Evolutionary conservation across 1,140 invertebrate genomes (phyloP).

Genomic region (Listronotus bonariensis): DNA sequence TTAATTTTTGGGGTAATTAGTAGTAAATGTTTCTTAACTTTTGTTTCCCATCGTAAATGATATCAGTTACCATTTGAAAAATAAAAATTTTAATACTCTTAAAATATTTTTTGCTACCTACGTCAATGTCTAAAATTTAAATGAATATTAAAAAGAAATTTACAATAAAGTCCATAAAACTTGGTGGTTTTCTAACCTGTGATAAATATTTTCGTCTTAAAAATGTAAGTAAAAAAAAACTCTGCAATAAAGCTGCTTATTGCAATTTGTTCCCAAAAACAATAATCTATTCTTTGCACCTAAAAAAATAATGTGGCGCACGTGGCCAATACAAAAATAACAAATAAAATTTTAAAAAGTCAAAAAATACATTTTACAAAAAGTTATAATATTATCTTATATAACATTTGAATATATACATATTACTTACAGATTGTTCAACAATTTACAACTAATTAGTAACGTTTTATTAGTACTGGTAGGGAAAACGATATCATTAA

Average conservation of each 20-base stretch:
- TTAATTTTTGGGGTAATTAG: too few relatives aligned
- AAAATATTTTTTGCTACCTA: too few relatives aligned
- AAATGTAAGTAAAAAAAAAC: background rate
- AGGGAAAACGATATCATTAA: background rate
- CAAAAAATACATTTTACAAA: conserved; percentile 27
- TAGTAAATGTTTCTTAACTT: too few relatives aligned
- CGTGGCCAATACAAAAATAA: conserved; percentile 24
- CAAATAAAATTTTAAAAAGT: conserved; percentile 43
- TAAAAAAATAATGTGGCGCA: conserved; percentile 13
- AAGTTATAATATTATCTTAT: conserved; percentile 38
- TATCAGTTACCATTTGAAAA: too few relatives aligned
- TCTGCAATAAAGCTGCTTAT: conserved; percentile 14
- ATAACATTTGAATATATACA: conserved; percentile 51
- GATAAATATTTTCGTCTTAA: conserved; percentile 1
- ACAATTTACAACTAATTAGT: conserved; percentile 43
- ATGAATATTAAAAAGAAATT: too few relatives aligned
- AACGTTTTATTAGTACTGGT: conserved; percentile 3
- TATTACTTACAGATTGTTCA: conserved; percentile 45
- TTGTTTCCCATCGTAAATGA: too few relatives aligned
- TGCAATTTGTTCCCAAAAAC: conserved; percentile 29
- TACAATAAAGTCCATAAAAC: too few relatives aligned
- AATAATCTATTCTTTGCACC: conserved; percentile 19
- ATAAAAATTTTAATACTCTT: too few relatives aligned
- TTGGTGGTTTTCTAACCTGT: background rate
- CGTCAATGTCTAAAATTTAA: too few relatives aligned